Evolutionary conservation across 2,888 invertebrate species (phyloP), one percentile per base, ranked within the genome.

Genomic region (Mantis religiosa): DNA sequence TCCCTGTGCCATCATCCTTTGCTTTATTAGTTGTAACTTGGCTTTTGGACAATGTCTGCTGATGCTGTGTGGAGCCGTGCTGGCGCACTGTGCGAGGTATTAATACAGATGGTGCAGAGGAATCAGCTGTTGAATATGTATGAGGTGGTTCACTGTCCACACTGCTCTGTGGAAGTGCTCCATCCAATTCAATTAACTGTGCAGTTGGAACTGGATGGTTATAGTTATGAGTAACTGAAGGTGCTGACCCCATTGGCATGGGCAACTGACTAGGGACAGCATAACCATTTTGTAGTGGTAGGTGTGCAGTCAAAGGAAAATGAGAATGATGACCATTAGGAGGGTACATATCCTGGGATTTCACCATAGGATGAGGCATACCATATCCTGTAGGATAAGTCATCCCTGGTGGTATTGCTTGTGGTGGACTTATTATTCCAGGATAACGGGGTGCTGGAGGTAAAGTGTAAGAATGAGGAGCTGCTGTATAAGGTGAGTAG

Each of bases 1-100:
- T 96, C 0, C 96, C 96, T 92, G 95, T 95, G 0, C 95, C 96
- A 90, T 96, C 96, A 91, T 96, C 95, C 89, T 94, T 94, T 30
- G 95, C 95, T 91, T 94, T 94, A 27, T 87, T 82, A 28, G 83
- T 87, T 25, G 89, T 83, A 90, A 90, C 88, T n/a, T 83, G 89
- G 28, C 82, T 84, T 34, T 84, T 88, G 25, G 84, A 87, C 9
- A 84, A 28, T 8, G 84, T 71, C 8, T 41, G 86, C 12, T 87
- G 87, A 27, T 87, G 41, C 54, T 87, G 87, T 12, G 71, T 54
- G 34, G 88, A n/a, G 25, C 28, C 27, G 47, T 85, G 84, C 12
- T 89, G 88, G 14, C 87, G 87, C 20, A 87, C 81, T 54, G 89
- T 86, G 8, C 89, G 89, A 54, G 89, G 89, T 28, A 88, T 84